phyloP scores from a whole-genome alignment of 2,797 vertebrate species.

The Periophthalmus magnuspinnatus region DNA sequence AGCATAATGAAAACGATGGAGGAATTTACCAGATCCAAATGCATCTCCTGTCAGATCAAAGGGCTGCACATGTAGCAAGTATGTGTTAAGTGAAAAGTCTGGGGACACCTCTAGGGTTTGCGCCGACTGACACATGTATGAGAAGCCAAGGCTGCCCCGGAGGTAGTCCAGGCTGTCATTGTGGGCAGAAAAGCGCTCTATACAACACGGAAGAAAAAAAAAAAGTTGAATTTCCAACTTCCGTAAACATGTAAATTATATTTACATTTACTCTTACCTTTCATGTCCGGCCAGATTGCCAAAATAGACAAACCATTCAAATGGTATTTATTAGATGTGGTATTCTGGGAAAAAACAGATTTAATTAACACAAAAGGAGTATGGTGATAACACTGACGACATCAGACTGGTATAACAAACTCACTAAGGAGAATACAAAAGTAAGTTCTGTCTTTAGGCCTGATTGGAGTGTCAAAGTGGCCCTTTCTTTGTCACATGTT shows the following conservation, averaged over 20 bases:
- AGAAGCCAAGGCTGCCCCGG: conserved; percentile 82
- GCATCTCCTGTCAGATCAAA: conserved; percentile 81
- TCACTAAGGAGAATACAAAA: conserved; percentile 82
- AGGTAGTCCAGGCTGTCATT: conserved; percentile 83
- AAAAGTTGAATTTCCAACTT: not conserved
- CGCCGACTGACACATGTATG: conserved; percentile 87
- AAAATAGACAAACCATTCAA: conserved; percentile 66
- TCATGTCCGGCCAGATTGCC: conserved; percentile 64
- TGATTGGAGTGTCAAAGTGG: conserved; percentile 65
- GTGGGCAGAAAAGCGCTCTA: conserved; percentile 43
- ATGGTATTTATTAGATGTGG: conserved; percentile 74
- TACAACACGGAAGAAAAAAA: not conserved
- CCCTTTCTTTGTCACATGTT: conserved; percentile 65
- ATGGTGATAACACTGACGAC: not conserved
- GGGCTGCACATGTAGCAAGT: conserved; percentile 88
- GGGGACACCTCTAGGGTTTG: conserved; percentile 77
- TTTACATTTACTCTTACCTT: conserved; percentile 59
- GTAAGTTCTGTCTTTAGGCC: conserved; percentile 68
- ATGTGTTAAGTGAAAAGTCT: conserved; percentile 81
- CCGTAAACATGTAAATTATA: not conserved
- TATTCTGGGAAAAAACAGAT: conserved; percentile 63
- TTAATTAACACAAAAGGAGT: not conserved
- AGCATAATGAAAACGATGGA: not conserved
- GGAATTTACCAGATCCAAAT: conserved; percentile 86
- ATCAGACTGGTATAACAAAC: conserved; percentile 6